These are phyloP conservation scores for Aldrovandia affinis DNA, from an alignment of 2,797 vertebrate genomes.

Conservation along the genomic window DNA sequence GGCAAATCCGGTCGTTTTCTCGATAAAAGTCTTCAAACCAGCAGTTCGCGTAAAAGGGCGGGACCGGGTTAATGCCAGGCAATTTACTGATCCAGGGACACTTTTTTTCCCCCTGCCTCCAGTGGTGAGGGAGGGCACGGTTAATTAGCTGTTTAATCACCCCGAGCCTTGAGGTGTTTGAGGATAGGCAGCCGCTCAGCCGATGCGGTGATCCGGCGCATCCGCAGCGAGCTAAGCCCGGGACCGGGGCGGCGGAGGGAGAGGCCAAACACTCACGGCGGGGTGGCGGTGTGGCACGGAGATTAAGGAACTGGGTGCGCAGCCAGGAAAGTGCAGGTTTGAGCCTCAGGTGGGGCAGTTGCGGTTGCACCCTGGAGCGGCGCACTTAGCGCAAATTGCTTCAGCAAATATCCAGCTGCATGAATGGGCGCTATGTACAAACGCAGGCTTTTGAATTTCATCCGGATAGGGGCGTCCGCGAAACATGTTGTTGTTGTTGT, in stretches of 20 bases:
- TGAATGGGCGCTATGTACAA: not conserved
- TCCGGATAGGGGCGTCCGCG: not conserved
- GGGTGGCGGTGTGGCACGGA: not conserved
- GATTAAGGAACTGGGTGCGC: not conserved
- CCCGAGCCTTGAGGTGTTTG: conserved; percentile 13
- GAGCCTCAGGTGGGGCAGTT: too few relatives aligned
- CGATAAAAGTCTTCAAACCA: not conserved
- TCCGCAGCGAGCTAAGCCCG: not conserved
- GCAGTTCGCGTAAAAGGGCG: not conserved
- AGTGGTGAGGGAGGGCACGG: conserved; percentile 15
- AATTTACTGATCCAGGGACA: conserved; percentile 20
- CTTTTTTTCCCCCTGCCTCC: not conserved
- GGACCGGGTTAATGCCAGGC: conserved; percentile 6
- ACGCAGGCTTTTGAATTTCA: not conserved
- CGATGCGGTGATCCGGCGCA: not conserved
- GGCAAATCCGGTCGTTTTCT: not conserved
- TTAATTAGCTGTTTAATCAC: conserved; percentile 36
- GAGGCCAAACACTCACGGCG: not conserved
- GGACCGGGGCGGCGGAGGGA: not conserved
- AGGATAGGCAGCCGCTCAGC: not conserved
- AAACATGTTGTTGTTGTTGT: not conserved
- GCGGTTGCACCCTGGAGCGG: not conserved
- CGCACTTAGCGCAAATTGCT: not conserved
- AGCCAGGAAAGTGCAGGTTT: not conserved
- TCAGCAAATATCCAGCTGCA: not conserved